Base-by-base conservation (phyloP, 2,113 vertebrate genomes). In the Microcebus murinus region DNA sequence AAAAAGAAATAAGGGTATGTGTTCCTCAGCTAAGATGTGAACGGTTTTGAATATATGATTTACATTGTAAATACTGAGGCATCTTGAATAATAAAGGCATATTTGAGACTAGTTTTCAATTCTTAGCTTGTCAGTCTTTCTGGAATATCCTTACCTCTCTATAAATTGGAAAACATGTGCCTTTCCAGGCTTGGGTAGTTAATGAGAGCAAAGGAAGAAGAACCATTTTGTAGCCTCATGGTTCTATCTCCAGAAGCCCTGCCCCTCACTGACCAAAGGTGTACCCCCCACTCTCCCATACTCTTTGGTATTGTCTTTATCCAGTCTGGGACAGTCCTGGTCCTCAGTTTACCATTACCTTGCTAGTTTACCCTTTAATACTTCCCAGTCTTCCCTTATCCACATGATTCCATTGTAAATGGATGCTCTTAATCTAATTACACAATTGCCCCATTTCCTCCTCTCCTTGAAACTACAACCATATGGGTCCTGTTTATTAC, bases 91-190 rank as follows among this genome's bases (percentile, higher is more conserved):
- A 79, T 63, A 87, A 95, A 93, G 82, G 63, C 42, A 93, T 61
- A 77, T n/a, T 65, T 88, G 80, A 92, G 61, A 92, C 31, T 84
- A n/a, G 4, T 50, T 97, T 97, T 94, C 50, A 73, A 31, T 65
- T 90, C 74, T 84, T 93, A 93, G 68, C 27, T 85, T 96, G 39
- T 87, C 31, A 68, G 71, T 86, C 27, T 84, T 93, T 61, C 2
- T 80, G 73, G 61, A 84, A 57, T 79, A 92, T n/a, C 25, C 31
- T 89, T 1, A 45, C 57, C 18, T 87, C 13, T 89, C 14, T 61
- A 29, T 83, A 87, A 70, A 76, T 7, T 89, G 36, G 67, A 68
- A 70, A 82, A 79, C 59, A 90, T 0, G 67, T 86, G 65, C 10
- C 34, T 82, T 96, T 48, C 23, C 36, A 91, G 73, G 68, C 23